Base-by-base conservation (phyloP, 2,113 vertebrate genomes). In the Mionectes macconnelli region DNA sequence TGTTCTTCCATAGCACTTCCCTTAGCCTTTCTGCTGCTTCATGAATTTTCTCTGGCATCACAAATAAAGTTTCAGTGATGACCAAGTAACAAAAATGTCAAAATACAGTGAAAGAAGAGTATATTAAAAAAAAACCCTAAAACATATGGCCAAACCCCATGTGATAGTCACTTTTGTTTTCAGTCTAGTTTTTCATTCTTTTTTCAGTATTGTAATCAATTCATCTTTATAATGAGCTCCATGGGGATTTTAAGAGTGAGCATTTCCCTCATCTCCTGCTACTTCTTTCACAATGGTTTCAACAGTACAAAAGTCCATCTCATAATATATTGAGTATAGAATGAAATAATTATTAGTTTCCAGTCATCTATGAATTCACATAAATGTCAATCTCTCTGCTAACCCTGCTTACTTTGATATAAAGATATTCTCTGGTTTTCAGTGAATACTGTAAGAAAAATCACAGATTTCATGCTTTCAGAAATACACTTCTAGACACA, bases 141-240 rank as follows among this genome's bases (percentile, higher is more conserved):
- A 94, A 62, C 5, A 53, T 45, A 74, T 92, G 19, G 10, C 9
- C 8, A 56, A 92, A 72, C 4, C 17, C 28, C 47, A 45, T 68
- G 42, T 42, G 50, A 78, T 80, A 85, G 12, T 85, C 11, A 37
- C 5, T 80, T 91, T 77, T 89, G 33, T 67, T 92, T 94, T 92
- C 55, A 63, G 60, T 44, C 27, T 70, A 70, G 81, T 74, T 95
- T 94, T 92, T 92, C n/a, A 53, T 80, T 79, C 14, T 60, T 86
- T 88, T 94, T 81, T 78, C 45, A 52, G 42, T 81, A 44, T 63
- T 42, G 21, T 77, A 86, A 92, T 89, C 19, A 78, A 44, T 89
- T 94, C 37, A 49, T 84, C 68, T 91, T 89, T 84, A 66, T 91
- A 96, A 97, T 84, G 80, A 94, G 77, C 44, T 93, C 87, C 66